Evolutionary conservation across 2,113 vertebrate species (phyloP).

Genomic region (Recurvirostra avosetta): DNA sequence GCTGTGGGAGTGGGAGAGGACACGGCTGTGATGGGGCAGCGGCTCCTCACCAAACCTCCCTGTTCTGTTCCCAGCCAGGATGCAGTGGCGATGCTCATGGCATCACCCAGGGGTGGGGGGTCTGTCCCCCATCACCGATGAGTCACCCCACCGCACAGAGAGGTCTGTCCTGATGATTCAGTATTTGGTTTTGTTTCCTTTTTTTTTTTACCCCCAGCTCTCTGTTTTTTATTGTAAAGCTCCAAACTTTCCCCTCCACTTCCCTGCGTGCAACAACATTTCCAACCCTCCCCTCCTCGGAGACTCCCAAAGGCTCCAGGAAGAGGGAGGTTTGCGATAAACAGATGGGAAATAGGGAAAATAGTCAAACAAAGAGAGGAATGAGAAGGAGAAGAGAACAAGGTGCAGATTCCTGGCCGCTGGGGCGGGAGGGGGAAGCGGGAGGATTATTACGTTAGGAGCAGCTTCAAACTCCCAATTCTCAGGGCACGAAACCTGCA

Average conservation of each 20-base stretch:
- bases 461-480: constrained; percentile 73
- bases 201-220: background rate
- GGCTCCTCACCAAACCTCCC: background rate
- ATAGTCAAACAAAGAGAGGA: constrained; percentile 68
- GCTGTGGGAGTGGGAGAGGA: background rate
- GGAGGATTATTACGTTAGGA: constrained; percentile 66
- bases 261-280: constrained; percentile 49
- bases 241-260: constrained; percentile 36
- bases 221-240: constrained; percentile 28
- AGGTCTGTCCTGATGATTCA: background rate
- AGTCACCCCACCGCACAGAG: background rate
- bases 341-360: constrained; percentile 68
- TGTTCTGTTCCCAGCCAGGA: background rate
- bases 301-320: constrained; percentile 56
- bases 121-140: background rate
- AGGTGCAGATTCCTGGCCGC: constrained; percentile 67
- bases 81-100: background rate
- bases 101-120: rapidly evolving
- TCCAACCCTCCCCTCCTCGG: constrained; percentile 37
- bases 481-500: constrained; percentile 75
- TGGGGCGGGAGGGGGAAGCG: constrained; percentile 28
- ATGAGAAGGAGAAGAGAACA: constrained; percentile 60
- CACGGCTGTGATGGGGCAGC: background rate
- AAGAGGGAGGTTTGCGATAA: constrained; percentile 65
- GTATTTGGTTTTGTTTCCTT: background rate